These are phyloP conservation scores for Epirrita christyi DNA, from an alignment of 2,888 invertebrate species.

Conservation along the genomic window DNA sequence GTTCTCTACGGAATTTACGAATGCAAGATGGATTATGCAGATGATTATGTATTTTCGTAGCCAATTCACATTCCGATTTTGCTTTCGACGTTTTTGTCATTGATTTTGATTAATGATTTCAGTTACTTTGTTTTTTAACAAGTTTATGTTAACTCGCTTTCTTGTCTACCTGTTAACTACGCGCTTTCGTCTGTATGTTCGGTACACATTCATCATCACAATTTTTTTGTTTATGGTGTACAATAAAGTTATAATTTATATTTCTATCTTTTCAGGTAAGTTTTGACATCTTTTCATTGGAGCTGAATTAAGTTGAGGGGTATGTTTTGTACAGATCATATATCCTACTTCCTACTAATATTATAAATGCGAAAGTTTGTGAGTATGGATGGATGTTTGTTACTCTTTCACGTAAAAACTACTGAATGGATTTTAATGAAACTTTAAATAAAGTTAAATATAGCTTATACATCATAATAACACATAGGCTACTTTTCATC, in stretches of 20 bases:
- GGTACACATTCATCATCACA: too few species aligned
- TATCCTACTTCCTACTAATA: background rate
- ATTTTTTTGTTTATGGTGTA: too few species aligned
- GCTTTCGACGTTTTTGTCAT: background rate
- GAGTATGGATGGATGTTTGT: too few species aligned
- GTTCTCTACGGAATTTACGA: constrained; percentile 28
- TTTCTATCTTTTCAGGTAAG: constrained; percentile 59
- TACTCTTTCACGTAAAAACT: too few species aligned
- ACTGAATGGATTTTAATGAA: too few species aligned
- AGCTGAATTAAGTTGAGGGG: background rate
- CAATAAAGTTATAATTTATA: constrained; percentile 15
- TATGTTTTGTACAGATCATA: constrained; percentile 5
- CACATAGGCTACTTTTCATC: too few species aligned
- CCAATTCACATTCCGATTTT: background rate
- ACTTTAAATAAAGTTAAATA: too few species aligned
- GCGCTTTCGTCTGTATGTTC: too few species aligned
- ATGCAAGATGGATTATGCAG: constrained; percentile 30
- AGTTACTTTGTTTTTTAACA: background rate
- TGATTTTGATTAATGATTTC: constrained; percentile 17
- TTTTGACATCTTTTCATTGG: constrained; percentile 2
- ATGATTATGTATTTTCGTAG: constrained; percentile 25
- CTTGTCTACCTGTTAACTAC: too few species aligned
- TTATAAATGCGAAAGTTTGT: too few species aligned
- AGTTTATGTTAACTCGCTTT: too few species aligned
- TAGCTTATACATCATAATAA: too few species aligned